Percentiles rank a stretch among this genome's conserved stretches.
phyloP scores from a whole-genome alignment of 2,888 invertebrate genomes.

The Craniophora ligustri region DNA sequence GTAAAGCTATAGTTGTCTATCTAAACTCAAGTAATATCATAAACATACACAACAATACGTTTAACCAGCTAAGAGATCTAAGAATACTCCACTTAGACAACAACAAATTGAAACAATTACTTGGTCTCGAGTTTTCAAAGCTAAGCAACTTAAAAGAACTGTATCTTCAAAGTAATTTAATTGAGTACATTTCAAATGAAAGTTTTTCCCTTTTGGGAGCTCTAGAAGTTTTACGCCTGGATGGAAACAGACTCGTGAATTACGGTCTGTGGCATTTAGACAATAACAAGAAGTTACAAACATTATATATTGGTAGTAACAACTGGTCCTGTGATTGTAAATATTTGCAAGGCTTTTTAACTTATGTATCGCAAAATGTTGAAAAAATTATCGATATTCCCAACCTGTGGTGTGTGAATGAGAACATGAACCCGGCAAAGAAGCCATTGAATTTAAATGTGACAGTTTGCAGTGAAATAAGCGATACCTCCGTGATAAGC shows the following conservation, averaged over 20 bases:
- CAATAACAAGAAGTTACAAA: conserved; percentile 91
- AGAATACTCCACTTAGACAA: conserved; percentile 95
- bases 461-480: conserved; percentile 95
- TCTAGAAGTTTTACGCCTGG: conserved; percentile 94
- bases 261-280: conserved; percentile 94
- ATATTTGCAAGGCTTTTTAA: conserved; percentile 94
- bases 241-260: conserved; percentile 94
- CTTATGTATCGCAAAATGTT: conserved; percentile 94
- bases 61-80: conserved; percentile 93
- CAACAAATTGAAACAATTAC: conserved; percentile 93
- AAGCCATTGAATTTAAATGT: conserved; percentile 94
- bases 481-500: conserved; percentile 93
- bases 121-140: conserved; percentile 95
- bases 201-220: conserved; percentile 94
- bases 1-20: conserved; percentile 91
- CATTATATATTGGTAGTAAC: conserved; percentile 93
- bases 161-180: conserved; percentile 95
- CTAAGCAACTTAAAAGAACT: conserved; percentile 94
- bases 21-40: conserved; percentile 95
- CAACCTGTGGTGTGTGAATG: conserved; percentile 93
- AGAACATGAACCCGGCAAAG: conserved; percentile 90
- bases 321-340: conserved; percentile 97
- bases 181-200: conserved; percentile 93
- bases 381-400: conserved; percentile 92
- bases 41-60: conserved; percentile 95